Base-by-base conservation (phyloP, 2,888 invertebrate species). In the Platerodrilus igneus region DNA sequence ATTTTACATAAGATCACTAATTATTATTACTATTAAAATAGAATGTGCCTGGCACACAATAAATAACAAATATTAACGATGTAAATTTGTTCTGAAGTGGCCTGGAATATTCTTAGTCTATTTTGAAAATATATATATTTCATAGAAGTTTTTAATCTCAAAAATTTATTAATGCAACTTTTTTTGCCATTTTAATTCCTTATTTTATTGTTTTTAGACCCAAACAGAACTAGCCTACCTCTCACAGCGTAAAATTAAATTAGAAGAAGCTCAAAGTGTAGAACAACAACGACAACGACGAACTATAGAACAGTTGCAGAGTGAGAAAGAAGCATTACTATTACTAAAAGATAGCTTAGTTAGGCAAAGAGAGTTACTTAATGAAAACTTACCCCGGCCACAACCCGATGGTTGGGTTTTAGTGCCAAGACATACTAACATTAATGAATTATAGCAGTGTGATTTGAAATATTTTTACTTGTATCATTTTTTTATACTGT, bases 201-300 rank as follows among this genome's bases (percentile, higher is more conserved):
- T 18, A 23, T 28, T 15, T 9, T 11, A 6, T 29, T 35, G 4
- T 22, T 47, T 43, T 9, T 25, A 79, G 79, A 75, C 78, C 47
- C 88, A 90, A 70, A 88, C 89, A 20, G 88, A 92, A 69, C 74
- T 91, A 45, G 86, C 86, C 20, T 81, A 86, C 58, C 73, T 89
- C 40, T 79, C 82, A 46, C 84, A 86, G 60, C 81, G 86, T 56
- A 87, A 83, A 68, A 79, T 83, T 50, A 82, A 85, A 59, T 70
- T 89, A 47, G 76, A 86, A 50, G 78, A 78, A 50, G 74, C 77
- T 53, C 74, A 83, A 69, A 77, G 73, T 51, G 74, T 73, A 38
- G 73, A 76, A 31, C 60, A 63, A 38, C 58, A 64, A 37, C 46
- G 55, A 41, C 56, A 58, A 43, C 55, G 60, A 36, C 55, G 56